A percentile compares a stretch with the other conserved stretches of the same genome.
Conservation (phyloP, 2,113 vertebrate genomes). For the Actenoides lindsayi region DNA sequence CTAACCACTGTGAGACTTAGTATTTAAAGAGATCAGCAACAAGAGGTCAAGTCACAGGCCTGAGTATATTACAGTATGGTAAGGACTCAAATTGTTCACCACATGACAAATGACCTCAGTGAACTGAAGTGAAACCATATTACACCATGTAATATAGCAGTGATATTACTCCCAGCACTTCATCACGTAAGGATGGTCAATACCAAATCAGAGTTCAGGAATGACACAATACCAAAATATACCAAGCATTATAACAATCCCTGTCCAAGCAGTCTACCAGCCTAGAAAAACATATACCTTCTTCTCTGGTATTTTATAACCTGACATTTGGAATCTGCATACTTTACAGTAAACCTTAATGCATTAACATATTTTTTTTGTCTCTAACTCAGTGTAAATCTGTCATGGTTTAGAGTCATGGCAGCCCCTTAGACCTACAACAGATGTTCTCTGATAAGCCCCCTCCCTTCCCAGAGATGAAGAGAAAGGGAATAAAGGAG, state of each 20-base stretch:
- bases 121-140: neutral
- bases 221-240: neutral
- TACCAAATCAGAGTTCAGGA: neutral
- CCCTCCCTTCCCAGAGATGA: too few species aligned
- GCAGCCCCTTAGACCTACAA: too few species aligned
- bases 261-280: neutral
- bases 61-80: neutral
- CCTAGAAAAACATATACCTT: neutral
- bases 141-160: neutral
- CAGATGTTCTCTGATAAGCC: too few species aligned
- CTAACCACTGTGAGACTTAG: neutral
- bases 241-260: fast-evolving
- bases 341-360: neutral
- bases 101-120: neutral
- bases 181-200: neutral
- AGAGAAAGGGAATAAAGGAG: too few species aligned
- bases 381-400: too few species aligned
- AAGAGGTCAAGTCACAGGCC: neutral
- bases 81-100: neutral
- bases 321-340: neutral
- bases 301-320: neutral
- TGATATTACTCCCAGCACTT: neutral
- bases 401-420: too few species aligned
- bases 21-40: neutral
- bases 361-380: neutral